Base-by-base conservation (phyloP, 2,888 invertebrate genomes). In the Crossocerus cetratus region DNA sequence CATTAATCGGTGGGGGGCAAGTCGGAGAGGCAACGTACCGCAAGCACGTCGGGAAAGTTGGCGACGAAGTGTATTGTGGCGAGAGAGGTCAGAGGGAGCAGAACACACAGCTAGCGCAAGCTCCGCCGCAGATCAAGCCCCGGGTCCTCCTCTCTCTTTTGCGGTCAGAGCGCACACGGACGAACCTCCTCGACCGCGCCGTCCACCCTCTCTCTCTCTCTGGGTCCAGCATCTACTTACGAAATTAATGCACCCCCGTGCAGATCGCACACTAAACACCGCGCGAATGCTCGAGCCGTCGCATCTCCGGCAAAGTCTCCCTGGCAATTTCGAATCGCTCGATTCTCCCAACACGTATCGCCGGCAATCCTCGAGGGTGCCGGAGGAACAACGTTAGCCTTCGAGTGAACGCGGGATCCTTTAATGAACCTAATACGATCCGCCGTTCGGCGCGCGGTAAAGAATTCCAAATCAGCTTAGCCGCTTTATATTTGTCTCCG, bases 361-460 rank as follows among this genome's bases (percentile, higher is more conserved):
- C n/a, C n/a, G n/a, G n/a, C n/a, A n/a, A n/a, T n/a, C n/a, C n/a
- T n/a, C 23, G 8, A 32, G 23, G 23, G 23, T 32, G 23, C 3
- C 23, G 8, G 23, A 32, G 23, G 3, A 32, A 32, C 2, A 32
- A 32, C 2, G 23, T 32, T 32, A 32, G 23, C 3, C 4, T 1
- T 32, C 8, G 4, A 8, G 23, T 2, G 1, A n/a, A n/a, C 23
- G 23, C 2, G 3, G 23, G 3, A 22, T 54, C 65, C 70, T 70
- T 76, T 76, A 76, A 76, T 61, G 75, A 76, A 76, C 64, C 70
- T 76, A 76, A 76, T 76, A 76, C 75, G 75, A 76, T 76, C 75
- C 70, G 66, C 70, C 66, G 74, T 57, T 8, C 4, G 23, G 23
- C 3, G 23, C 53, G 62, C 55, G n/a, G 58, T 65, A 65, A 72